These are phyloP conservation scores for Oryzias woworae DNA, from an alignment of 2,113 vertebrate species.

Conservation along the genomic window DNA sequence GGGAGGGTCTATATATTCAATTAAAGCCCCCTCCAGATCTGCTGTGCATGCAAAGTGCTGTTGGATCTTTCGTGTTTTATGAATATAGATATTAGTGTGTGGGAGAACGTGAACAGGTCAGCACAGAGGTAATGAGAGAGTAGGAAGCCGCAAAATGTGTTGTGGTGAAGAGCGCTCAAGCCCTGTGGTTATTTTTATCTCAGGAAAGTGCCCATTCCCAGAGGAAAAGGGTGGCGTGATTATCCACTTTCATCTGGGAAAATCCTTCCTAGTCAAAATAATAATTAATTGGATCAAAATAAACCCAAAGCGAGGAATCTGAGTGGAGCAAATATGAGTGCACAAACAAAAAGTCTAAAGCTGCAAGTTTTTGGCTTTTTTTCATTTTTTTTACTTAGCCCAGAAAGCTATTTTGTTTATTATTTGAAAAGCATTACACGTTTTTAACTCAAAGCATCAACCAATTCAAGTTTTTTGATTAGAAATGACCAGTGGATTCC, in stretches of 20 bases:
- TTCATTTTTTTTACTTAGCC: too few species aligned
- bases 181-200: conserved; percentile 81
- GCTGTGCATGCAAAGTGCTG: conserved; percentile 31
- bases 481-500: neutral
- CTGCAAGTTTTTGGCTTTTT: too few species aligned
- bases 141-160: conserved; percentile 71
- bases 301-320: conserved; percentile 61
- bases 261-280: conserved; percentile 83
- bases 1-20: conserved; percentile 24
- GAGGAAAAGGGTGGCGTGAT: conserved; percentile 83
- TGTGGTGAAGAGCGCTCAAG: conserved; percentile 59
- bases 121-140: conserved; percentile 77
- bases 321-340: conserved; percentile 67
- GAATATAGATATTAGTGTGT: conserved; percentile 68
- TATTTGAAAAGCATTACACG: too few species aligned
- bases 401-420: too few species aligned
- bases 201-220: conserved; percentile 80
- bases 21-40: conserved; percentile 14
- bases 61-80: conserved; percentile 30
- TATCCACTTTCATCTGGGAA: conserved; percentile 80
- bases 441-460: too few species aligned
- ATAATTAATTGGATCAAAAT: conserved; percentile 84
- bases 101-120: conserved; percentile 72
- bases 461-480: too few species aligned
- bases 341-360: conserved; percentile 39